Evolutionary conservation across 92 coral and sea anemone genomes (phyloP).

Genomic region (Siderastrea radians): DNA sequence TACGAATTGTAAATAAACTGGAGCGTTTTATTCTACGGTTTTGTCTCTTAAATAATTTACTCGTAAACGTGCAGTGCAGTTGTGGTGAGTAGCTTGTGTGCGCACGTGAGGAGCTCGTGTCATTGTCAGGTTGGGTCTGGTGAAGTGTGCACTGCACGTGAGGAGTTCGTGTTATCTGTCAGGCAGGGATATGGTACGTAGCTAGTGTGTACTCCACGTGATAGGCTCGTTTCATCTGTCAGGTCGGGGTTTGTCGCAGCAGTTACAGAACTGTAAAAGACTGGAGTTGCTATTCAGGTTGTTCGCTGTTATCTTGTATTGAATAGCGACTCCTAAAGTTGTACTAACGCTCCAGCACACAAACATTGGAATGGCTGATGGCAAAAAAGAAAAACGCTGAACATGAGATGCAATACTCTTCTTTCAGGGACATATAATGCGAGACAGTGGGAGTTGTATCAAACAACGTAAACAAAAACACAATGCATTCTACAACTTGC

Average conservation of each 20-base stretch:
- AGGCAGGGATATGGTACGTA: not conserved
- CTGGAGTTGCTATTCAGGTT: conserved; percentile 65
- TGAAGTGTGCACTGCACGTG: not conserved
- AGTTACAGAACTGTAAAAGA: conserved; percentile 70
- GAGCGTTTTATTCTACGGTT: too few relatives aligned
- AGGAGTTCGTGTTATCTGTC: conserved; percentile 1
- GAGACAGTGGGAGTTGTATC: not conserved
- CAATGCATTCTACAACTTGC: not conserved
- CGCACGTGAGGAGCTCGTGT: too few relatives aligned
- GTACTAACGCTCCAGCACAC: conserved; percentile 85
- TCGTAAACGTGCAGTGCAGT: too few relatives aligned
- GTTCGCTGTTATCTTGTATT: conserved; percentile 86
- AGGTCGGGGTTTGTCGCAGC: conserved; percentile 77
- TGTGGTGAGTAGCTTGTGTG: too few relatives aligned
- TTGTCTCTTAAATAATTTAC: too few relatives aligned
- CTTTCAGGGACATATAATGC: not conserved
- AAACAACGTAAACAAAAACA: not conserved
- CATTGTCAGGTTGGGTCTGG: not conserved
- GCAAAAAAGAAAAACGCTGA: not conserved
- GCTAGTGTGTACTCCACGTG: not conserved
- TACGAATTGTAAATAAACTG: too few relatives aligned
- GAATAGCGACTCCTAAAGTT: conserved; percentile 80
- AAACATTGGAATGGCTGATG: conserved; percentile 91
- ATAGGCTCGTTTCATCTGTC: conserved; percentile 49
- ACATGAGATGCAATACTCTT: not conserved